Conservation (phyloP, 92 coral and sea anemone species). For the Bergia puertoricense region DNA sequence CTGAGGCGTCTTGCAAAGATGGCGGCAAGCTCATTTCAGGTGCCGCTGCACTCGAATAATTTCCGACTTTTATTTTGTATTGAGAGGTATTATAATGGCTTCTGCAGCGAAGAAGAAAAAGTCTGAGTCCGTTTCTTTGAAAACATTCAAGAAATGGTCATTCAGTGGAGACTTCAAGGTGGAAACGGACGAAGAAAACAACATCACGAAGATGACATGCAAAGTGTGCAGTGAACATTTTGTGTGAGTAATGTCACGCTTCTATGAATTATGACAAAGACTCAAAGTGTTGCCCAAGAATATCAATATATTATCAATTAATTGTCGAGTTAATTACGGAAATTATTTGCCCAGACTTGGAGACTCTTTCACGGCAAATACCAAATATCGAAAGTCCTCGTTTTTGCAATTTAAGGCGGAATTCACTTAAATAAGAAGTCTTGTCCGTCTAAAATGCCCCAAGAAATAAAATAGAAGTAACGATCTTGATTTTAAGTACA, state of each 20-base stretch:
- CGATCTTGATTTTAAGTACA: too few relatives aligned
- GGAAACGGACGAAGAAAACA: conserved; percentile 36
- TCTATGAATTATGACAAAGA: background rate
- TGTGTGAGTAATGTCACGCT: conserved; percentile 14
- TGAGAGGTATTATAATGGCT: conserved; percentile 26
- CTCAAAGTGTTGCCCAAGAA: conserved; percentile 19
- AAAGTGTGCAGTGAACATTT: conserved; percentile 14
- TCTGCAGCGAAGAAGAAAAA: conserved; percentile 44
- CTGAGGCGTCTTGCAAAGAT: conserved; percentile 33
- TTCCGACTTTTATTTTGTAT: background rate
- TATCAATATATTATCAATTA: background rate
- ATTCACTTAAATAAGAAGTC: conserved; percentile 3
- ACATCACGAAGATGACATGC: conserved; percentile 38
- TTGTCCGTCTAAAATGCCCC: conserved; percentile 16
- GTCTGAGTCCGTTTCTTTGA: conserved; percentile 23
- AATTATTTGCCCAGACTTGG: conserved; percentile 11
- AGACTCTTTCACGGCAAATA: background rate
- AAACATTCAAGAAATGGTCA: conserved; percentile 46
- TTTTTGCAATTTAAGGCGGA: conserved; percentile 15
- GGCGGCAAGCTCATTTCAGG: conserved; percentile 6
- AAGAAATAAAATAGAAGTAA: background rate
- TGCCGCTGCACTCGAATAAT: conserved; percentile 24
- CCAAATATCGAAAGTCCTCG: conserved; percentile 2
- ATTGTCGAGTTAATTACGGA: conserved; percentile 1
- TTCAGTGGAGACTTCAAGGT: conserved; percentile 44